These are phyloP conservation scores for Odocoileus virginianus DNA, from an alignment of 2,113 vertebrate species.

Conservation along the genomic window DNA sequence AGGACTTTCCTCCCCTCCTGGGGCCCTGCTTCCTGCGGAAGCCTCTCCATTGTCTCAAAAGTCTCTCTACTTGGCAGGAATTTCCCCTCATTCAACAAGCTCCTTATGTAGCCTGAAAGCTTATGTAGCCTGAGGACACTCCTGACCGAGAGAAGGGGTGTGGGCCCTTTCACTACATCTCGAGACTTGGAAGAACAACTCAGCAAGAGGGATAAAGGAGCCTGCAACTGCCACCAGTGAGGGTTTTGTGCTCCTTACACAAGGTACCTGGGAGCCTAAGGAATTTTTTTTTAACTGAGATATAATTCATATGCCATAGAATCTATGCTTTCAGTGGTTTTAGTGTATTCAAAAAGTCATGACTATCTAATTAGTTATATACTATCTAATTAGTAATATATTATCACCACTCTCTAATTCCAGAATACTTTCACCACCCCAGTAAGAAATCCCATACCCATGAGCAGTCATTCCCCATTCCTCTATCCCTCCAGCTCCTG, in stretches of 20 bases:
- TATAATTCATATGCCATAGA: neutral
- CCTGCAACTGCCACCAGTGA: neutral
- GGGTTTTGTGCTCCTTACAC: neutral
- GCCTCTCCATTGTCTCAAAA: conserved; percentile 31
- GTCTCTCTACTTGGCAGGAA: neutral
- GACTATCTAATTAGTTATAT: neutral
- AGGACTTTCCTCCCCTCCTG: neutral
- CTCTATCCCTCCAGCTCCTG: neutral
- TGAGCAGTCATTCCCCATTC: neutral
- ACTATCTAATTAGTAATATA: neutral
- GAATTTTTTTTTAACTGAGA: neutral
- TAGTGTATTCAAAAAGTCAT: neutral
- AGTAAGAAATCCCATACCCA: neutral
- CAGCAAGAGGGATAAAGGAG: neutral
- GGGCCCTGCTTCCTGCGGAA: neutral
- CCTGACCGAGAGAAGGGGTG: too few relatives aligned
- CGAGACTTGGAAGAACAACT: neutral
- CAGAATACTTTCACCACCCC: neutral
- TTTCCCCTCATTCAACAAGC: conserved; percentile 44
- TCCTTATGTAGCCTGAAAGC: neutral
- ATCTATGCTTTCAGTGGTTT: neutral
- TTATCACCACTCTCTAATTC: neutral
- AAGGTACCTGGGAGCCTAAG: neutral
- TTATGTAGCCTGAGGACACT: neutral
- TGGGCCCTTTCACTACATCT: neutral